Evolutionary conservation across 2,888 invertebrate genomes (phyloP).

Genomic region (Torymus texanus): DNA sequence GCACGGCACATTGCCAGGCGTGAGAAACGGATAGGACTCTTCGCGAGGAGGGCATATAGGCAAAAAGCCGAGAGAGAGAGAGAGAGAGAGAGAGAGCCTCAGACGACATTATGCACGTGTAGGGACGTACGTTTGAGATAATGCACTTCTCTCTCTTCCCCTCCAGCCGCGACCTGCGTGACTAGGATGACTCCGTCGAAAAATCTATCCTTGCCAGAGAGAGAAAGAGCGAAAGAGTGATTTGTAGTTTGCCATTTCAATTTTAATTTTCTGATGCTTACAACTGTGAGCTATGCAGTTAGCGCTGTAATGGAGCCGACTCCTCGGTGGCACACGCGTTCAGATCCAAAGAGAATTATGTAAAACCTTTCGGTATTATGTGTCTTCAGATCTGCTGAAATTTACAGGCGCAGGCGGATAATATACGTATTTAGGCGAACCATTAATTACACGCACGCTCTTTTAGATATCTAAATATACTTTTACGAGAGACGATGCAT

Average conservation of each 20-base stretch:
- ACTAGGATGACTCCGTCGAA: conserved; percentile 12
- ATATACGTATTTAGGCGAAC: too few relatives aligned
- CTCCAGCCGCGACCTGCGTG: neutral
- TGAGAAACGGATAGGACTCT: conserved; percentile 43
- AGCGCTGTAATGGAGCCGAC: neutral
- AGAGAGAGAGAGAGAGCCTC: neutral
- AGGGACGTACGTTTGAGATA: conserved; percentile 8
- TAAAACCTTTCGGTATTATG: conserved; percentile 40
- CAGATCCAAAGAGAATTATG: conserved; percentile 31
- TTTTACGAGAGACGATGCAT: neutral
- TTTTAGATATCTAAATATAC: too few relatives aligned
- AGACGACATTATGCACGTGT: conserved; percentile 34
- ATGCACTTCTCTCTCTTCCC: neutral
- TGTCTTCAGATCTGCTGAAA: neutral
- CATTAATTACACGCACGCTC: too few relatives aligned
- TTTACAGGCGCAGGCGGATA: neutral
- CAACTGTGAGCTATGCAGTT: neutral
- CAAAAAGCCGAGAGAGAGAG: neutral
- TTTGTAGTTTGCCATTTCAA: conserved; percentile 41
- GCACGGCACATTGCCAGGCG: conserved; percentile 35
- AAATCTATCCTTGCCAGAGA: neutral
- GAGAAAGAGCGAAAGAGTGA: conserved; percentile 19
- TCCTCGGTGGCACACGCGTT: neutral
- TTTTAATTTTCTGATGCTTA: conserved; percentile 33
- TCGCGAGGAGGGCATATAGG: neutral